Evolutionary conservation across 2,113 vertebrate species (phyloP), one percentile per base, ranked within the genome.

Genomic region (Nycticryphes semicollaris): DNA sequence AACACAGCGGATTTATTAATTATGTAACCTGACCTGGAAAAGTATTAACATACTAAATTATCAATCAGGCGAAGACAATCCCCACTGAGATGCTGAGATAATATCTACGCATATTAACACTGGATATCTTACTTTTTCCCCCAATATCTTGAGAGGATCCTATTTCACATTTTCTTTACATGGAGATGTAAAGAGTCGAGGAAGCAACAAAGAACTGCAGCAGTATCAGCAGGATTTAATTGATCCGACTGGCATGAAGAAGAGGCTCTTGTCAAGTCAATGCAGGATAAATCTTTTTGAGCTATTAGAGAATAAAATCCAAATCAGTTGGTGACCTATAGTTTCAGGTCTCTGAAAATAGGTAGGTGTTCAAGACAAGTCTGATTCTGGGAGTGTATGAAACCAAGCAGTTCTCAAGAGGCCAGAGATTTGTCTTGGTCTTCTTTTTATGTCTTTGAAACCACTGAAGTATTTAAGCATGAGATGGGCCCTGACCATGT

Each of bases 31-130:
- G 33, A 77, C 51, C 27, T 70, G 70, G 78, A 69, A 66, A 87
- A 74, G 10, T 80, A 87, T 87, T 95, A 66, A 89, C 74, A 47
- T 54, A 53, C 62, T 92, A 90, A 94, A 88, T 83, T 64, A 92
- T 69, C 64, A 77, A 75, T 76, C 48, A 69, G 86, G 66, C 81
- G 66, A 67, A 73, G 35, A 51, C n/a, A 76, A 30, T 80, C 67
- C 89, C 67, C 51, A 30, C 41, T 63, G 81, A 86, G 92, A 77
- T 43, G 17, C 63, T 78, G 60, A 60, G 70, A 88, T 68, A 82
- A 66, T 35, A 23, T 62, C 79, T 64, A 60, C 69, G 70, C 33
- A 23, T 74, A 50, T 77, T 72, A 90, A 68, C 57, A 25, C 21
- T 54, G 63, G 59, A 53, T 81, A 43, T 78, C 54, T 87, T 30